Conservation (phyloP, 2,888 invertebrate species). For the Stenodema calcarata region DNA sequence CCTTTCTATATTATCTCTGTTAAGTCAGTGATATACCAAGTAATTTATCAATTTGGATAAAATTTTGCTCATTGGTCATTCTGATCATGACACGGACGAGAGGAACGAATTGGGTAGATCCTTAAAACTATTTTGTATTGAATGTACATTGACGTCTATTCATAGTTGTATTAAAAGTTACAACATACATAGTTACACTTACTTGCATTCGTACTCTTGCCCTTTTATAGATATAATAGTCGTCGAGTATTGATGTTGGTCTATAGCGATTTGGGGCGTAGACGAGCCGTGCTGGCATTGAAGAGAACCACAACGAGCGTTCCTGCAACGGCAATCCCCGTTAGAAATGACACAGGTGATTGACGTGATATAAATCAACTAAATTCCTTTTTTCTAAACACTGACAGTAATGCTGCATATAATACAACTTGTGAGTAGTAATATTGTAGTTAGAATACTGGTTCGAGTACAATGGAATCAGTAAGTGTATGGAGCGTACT, state of each 20-base stretch:
- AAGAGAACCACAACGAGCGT: constrained; percentile 91
- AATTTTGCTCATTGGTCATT: too few species aligned
- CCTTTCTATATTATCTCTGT: too few species aligned
- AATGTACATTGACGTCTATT: too few species aligned
- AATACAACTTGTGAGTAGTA: background rate
- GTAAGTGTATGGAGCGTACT: constrained; percentile 63
- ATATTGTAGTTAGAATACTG: background rate
- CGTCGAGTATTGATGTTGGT: constrained; percentile 78
- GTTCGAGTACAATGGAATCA: background rate
- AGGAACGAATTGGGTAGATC: too few species aligned
- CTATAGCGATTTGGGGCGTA: constrained; percentile 81
- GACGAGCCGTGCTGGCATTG: constrained; percentile 91
- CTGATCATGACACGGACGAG: too few species aligned
- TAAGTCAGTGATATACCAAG: too few species aligned
- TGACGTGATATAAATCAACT: too few species aligned
- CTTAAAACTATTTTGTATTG: too few species aligned
- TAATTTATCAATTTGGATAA: too few species aligned
- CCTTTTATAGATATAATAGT: constrained; percentile 90
- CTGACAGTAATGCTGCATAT: background rate
- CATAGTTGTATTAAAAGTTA: too few species aligned
- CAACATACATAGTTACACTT: constrained; percentile 68
- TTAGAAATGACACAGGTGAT: too few species aligned
- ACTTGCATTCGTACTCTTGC: constrained; percentile 96
- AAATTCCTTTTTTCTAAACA: background rate
- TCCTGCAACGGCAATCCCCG: constrained; percentile 65